Conservation (phyloP, 92 coral and sea anemone species). For the Blastomussa wellsi region DNA sequence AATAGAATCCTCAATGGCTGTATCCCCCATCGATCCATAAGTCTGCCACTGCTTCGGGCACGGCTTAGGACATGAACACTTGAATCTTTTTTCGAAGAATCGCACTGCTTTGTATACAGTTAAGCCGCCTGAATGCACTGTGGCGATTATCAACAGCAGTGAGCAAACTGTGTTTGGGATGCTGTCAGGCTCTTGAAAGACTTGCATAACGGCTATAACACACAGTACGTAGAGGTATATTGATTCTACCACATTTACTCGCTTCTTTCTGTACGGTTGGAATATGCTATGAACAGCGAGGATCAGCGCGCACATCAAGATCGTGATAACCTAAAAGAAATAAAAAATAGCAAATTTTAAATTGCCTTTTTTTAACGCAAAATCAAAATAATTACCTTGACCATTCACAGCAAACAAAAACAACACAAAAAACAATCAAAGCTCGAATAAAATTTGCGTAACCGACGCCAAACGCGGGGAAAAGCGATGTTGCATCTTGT, state of each 20-base stretch:
- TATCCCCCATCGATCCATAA: slow-evolving; percentile 58
- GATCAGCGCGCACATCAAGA: slow-evolving; percentile 57
- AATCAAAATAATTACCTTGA: too few species aligned
- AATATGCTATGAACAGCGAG: slow-evolving; percentile 80
- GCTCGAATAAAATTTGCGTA: too few species aligned
- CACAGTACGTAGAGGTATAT: slow-evolving; percentile 76
- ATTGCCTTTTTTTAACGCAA: too few species aligned
- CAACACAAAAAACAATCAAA: too few species aligned
- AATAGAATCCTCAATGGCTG: slow-evolving; percentile 13
- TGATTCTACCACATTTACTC: slow-evolving; percentile 84
- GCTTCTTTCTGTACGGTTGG: slow-evolving; percentile 80
- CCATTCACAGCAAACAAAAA: neutral
- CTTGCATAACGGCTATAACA: slow-evolving; percentile 65
- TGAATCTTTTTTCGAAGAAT: slow-evolving; percentile 58
- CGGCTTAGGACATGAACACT: slow-evolving; percentile 27
- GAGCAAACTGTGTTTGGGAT: slow-evolving; percentile 33
- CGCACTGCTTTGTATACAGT: slow-evolving; percentile 48
- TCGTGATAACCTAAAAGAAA: slow-evolving; percentile 69
- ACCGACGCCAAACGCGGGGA: too few species aligned
- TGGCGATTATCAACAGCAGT: slow-evolving; percentile 35
- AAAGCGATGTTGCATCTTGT: too few species aligned
- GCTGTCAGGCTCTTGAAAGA: slow-evolving; percentile 45
- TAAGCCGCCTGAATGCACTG: slow-evolving; percentile 50
- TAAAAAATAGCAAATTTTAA: neutral
- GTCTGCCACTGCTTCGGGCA: neutral